A percentile compares a stretch with the other conserved stretches of the same genome.
Conservation (phyloP, 1,140 invertebrate species). For the Drosophila nannoptera region DNA sequence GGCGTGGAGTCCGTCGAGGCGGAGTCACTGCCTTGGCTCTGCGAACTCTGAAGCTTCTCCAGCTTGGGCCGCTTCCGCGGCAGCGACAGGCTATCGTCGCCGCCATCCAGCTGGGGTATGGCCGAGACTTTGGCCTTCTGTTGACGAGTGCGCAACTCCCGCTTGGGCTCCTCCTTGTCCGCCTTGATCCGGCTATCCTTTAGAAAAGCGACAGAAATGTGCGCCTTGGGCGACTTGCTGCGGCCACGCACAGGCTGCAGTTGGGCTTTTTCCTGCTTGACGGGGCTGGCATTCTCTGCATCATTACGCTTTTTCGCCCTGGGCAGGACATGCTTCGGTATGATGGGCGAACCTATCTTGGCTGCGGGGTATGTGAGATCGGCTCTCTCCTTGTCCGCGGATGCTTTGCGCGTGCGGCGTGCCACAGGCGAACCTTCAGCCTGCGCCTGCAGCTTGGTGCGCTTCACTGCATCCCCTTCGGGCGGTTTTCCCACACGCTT, state of each 20-base stretch:
- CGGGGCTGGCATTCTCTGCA: constrained; percentile 51
- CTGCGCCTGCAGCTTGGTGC: constrained; percentile 4
- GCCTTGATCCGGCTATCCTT: constrained; percentile 29
- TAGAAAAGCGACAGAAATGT: constrained; percentile 61
- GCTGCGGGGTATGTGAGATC: neutral
- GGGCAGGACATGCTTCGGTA: constrained; percentile 60
- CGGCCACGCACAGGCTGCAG: constrained; percentile 39
- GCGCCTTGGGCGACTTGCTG: constrained; percentile 69
- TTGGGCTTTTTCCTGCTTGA: neutral
- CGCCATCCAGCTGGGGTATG: constrained; percentile 81
- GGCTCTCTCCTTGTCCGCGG: neutral
- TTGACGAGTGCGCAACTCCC: constrained; percentile 52
- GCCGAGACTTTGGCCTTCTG: constrained; percentile 32
- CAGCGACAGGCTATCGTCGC: constrained; percentile 76
- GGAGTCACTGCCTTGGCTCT: constrained; percentile 20
- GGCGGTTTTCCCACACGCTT: constrained; percentile 32
- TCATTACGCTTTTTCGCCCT: constrained; percentile 44
- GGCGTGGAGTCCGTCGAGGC: constrained; percentile 49
- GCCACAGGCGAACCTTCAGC: constrained; percentile 45
- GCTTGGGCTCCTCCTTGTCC: neutral
- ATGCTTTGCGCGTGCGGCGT: constrained; percentile 55
- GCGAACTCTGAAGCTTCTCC: constrained; percentile 50
- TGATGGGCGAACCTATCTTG: constrained; percentile 57
- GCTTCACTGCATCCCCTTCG: constrained; percentile 29
- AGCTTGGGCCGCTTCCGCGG: constrained; percentile 51